Conservation (phyloP, 2,113 vertebrate species). For the Cinclus mexicanus region DNA sequence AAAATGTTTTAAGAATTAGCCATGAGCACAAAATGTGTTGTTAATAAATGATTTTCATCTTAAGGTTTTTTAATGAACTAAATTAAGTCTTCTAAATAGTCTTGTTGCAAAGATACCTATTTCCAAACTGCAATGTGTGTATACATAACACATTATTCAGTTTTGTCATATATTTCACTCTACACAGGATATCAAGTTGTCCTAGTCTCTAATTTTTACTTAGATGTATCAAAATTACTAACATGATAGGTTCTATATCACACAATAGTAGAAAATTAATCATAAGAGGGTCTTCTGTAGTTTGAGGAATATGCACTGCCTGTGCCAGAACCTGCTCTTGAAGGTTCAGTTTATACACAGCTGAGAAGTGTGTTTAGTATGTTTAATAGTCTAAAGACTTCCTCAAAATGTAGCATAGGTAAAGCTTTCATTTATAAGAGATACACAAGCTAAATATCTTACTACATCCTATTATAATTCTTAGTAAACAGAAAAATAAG, state of each 20-base stretch:
- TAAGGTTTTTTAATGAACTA: neutral
- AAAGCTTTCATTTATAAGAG: neutral
- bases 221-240: neutral
- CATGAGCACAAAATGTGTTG: neutral
- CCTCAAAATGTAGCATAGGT: neutral
- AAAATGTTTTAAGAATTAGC: neutral
- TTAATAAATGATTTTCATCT: neutral
- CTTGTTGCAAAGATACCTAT: neutral
- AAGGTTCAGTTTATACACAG: neutral
- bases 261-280: neutral
- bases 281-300: neutral
- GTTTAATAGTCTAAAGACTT: neutral
- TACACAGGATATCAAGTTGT: neutral
- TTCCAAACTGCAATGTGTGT: neutral
- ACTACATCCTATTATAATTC: neutral
- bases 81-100: neutral
- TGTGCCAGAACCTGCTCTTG: neutral
- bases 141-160: neutral
- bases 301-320: neutral
- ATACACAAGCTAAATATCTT: neutral
- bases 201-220: neutral
- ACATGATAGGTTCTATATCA: neutral
- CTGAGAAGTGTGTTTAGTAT: neutral
- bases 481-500: neutral
- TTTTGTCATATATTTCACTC: neutral